These are phyloP conservation scores for Herpailurus yagouaroundi DNA, from an alignment of 2,113 vertebrate genomes.

Conservation along the genomic window DNA sequence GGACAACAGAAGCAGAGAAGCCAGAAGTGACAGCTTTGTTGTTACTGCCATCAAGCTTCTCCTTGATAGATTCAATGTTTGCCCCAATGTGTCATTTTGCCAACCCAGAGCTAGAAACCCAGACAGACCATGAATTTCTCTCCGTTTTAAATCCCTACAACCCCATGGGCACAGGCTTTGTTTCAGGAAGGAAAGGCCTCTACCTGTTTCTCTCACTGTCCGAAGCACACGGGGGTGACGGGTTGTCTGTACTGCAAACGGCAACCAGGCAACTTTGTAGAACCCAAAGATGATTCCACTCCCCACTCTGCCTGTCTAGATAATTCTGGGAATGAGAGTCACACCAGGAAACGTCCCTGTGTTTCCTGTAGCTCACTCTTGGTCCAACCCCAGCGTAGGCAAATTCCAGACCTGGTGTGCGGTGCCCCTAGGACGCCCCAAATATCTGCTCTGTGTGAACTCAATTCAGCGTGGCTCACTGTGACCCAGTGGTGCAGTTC, in stretches of 20 bases:
- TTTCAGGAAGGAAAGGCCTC: neutral
- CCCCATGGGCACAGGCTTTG: accelerated
- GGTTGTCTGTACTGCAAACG: too few species aligned
- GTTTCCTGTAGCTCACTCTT: neutral
- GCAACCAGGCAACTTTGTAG: neutral
- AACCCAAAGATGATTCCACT: neutral
- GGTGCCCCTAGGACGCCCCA: neutral
- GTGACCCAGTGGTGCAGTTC: accelerated
- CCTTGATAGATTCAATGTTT: neutral
- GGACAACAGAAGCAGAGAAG: neutral
- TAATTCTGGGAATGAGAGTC: neutral
- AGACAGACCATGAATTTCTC: accelerated
- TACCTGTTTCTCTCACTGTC: too few species aligned
- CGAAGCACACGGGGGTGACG: neutral
- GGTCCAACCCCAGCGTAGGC: neutral
- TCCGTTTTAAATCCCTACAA: accelerated
- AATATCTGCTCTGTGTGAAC: neutral
- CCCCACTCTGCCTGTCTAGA: neutral
- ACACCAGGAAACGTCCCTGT: neutral
- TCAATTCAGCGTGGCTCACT: neutral
- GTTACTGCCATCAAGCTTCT: too few species aligned
- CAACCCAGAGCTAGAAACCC: neutral
- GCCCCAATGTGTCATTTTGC: neutral
- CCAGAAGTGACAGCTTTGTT: accelerated
- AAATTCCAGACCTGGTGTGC: neutral